Conservation (phyloP, 2,113 vertebrate genomes). For the Centropristis striata region DNA sequence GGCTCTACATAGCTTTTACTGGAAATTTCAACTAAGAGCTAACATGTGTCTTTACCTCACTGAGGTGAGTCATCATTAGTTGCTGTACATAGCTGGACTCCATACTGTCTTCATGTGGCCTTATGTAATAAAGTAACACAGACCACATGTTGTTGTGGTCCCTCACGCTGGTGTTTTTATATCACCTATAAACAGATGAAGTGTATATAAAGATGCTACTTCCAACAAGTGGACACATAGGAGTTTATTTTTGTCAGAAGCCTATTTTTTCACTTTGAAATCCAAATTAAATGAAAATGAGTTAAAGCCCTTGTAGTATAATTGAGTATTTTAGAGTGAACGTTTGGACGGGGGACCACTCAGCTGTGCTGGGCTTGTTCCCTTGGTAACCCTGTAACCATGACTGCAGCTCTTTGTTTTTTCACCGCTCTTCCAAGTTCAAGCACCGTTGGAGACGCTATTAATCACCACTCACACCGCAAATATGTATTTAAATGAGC, state of each 20-base stretch:
- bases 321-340: conserved; percentile 26
- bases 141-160: conserved; percentile 21
- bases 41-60: conserved; percentile 8
- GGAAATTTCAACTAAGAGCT: background rate
- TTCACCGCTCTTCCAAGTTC: conserved; percentile 37
- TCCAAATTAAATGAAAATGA: conserved; percentile 27
- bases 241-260: conserved; percentile 21
- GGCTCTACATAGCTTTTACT: background rate
- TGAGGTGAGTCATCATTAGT: conserved; percentile 36
- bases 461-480: conserved; percentile 59
- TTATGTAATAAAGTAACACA: background rate
- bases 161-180: background rate
- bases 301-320: background rate
- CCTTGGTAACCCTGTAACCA: conserved; percentile 71
- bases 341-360: conserved; percentile 7
- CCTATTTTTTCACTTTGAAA: conserved; percentile 16
- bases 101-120: background rate
- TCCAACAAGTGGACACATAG: conserved; percentile 22
- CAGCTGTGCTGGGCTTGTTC: conserved; percentile 47
- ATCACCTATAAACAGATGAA: background rate
- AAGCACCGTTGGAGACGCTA: conserved; percentile 27
- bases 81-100: background rate
- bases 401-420: conserved; percentile 67
- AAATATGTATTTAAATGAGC: conserved; percentile 48
- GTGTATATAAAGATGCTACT: background rate